Conservation (phyloP, 2,888 invertebrate genomes). For the Lagria hirta region DNA sequence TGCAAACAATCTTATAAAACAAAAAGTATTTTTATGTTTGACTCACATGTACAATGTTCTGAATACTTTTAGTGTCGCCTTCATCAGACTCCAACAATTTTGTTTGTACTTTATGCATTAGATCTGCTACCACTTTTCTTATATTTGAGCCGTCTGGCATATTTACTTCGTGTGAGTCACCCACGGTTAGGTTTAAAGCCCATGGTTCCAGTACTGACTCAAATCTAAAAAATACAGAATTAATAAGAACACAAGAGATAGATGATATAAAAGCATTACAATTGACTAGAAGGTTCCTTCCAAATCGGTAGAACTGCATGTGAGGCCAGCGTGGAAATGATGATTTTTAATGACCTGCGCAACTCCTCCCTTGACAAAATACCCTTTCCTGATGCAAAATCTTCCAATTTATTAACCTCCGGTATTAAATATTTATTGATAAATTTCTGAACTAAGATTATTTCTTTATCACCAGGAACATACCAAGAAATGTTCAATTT, state of each 20-base stretch:
- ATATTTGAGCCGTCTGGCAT: slow-evolving; percentile 72
- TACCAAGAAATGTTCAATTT: slow-evolving; percentile 75
- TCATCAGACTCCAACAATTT: slow-evolving; percentile 67
- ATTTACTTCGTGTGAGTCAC: slow-evolving; percentile 46
- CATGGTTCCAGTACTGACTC: slow-evolving; percentile 61
- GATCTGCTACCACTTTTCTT: slow-evolving; percentile 61
- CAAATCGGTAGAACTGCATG: slow-evolving; percentile 70
- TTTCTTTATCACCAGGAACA: slow-evolving; percentile 70
- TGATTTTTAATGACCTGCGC: slow-evolving; percentile 66
- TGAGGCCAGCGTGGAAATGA: slow-evolving; percentile 67
- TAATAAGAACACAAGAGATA: slow-evolving; percentile 2
- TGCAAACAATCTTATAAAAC: no score
- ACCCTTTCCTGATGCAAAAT: slow-evolving; percentile 58
- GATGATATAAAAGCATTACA: slow-evolving; percentile 50
- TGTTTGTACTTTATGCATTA: slow-evolving; percentile 65
- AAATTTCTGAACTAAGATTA: slow-evolving; percentile 65
- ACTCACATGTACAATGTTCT: slow-evolving; percentile 50
- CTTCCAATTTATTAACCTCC: slow-evolving; percentile 62
- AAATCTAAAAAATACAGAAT: slow-evolving; percentile 52
- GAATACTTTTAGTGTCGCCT: slow-evolving; percentile 78
- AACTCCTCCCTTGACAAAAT: slow-evolving; percentile 67
- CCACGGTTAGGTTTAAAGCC: slow-evolving; percentile 56
- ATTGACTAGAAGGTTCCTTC: slow-evolving; percentile 60
- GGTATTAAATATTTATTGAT: slow-evolving; percentile 66
- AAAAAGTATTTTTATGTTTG: no score